phyloP scores from a whole-genome alignment of 2,888 invertebrate genomes.

The Agrotis ipsilon region DNA sequence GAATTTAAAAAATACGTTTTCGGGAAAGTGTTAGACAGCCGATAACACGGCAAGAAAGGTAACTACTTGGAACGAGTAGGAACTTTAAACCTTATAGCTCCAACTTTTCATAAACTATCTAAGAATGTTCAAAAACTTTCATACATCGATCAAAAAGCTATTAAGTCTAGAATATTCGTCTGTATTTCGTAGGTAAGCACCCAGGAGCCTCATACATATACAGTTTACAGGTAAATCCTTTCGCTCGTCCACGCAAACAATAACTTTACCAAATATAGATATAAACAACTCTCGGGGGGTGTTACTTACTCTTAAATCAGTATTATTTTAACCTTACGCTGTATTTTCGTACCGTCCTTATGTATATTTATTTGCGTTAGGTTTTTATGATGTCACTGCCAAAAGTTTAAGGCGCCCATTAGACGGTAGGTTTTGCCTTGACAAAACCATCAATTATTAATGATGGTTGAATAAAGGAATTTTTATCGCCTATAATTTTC shows the following conservation, averaged over 20 bases:
- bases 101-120: background rate
- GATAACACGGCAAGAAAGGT: too few relatives aligned
- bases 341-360: background rate
- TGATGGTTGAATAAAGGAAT: too few relatives aligned
- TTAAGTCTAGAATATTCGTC: background rate
- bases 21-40: too few relatives aligned
- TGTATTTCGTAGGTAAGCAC: background rate
- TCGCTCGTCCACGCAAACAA: constrained; percentile 10
- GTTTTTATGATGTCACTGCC: background rate
- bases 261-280: constrained; percentile 13
- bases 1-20: too few relatives aligned
- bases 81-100: too few relatives aligned
- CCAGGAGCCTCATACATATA: background rate
- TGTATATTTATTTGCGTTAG: background rate
- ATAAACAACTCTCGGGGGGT: background rate
- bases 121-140: background rate
- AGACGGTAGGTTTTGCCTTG: too few relatives aligned
- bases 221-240: background rate
- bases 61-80: too few relatives aligned
- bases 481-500: too few relatives aligned
- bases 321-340: background rate
- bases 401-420: too few relatives aligned
- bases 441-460: too few relatives aligned
- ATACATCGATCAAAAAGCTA: background rate
- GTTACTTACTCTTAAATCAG: background rate